These are phyloP conservation scores for Phalloptychus januarius DNA, from an alignment of 2,797 vertebrate genomes.

Conservation along the genomic window DNA sequence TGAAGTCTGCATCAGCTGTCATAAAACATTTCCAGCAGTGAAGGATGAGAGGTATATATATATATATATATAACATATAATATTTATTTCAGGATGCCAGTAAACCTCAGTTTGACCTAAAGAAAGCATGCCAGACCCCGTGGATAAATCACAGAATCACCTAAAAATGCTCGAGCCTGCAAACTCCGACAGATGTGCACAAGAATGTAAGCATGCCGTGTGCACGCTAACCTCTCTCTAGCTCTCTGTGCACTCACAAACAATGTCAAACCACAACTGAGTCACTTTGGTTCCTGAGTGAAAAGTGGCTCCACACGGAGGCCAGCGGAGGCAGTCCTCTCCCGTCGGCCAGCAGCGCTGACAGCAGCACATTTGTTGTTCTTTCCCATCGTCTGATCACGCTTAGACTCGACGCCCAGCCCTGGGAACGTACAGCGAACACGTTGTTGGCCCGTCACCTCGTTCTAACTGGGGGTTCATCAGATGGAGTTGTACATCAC, in stretches of 20 bases:
- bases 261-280: conserved; percentile 79
- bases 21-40: conserved; percentile 54
- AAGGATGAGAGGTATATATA: conserved; percentile 48
- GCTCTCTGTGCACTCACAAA: conserved; percentile 55
- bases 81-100: conserved; percentile 65
- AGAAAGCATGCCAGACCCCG: conserved; percentile 46
- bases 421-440: not conserved
- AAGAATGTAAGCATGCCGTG: conserved; percentile 34
- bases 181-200: conserved; percentile 14
- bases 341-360: conserved; percentile 60
- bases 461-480: not conserved
- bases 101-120: conserved; percentile 73
- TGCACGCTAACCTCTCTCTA: conserved; percentile 1
- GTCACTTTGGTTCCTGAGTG: conserved; percentile 78
- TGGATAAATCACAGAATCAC: conserved; percentile 39
- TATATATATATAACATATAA: conserved; percentile 69
- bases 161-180: conserved; percentile 33
- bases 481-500: not conserved
- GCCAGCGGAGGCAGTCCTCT: conserved; percentile 64
- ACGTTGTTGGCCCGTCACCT: too few relatives aligned
- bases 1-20: conserved; percentile 47
- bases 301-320: conserved; percentile 69
- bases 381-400: conserved; percentile 54
- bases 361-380: conserved; percentile 56
- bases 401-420: conserved; percentile 17